Evolutionary conservation across 2,888 invertebrate genomes (phyloP).

Genomic region (Unio delphinus): DNA sequence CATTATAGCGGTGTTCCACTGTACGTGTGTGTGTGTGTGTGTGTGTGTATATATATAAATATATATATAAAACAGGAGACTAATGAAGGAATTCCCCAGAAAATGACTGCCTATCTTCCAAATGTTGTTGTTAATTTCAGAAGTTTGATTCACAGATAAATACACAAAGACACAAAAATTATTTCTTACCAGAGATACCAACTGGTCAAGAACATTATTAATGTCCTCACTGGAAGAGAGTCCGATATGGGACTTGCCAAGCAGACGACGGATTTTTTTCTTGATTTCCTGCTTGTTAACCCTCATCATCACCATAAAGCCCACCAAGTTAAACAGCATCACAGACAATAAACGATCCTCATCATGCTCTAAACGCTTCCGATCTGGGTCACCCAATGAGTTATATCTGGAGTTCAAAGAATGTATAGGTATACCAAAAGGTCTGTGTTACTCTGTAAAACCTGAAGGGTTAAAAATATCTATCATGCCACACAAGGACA

Average conservation of each 20-base stretch:
- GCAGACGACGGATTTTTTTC: constrained; percentile 81
- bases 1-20: too few species aligned
- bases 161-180: neutral
- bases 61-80: too few species aligned
- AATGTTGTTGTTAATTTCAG: too few species aligned
- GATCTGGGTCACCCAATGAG: constrained; percentile 83
- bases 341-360: constrained; percentile 96
- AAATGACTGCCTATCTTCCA: too few species aligned
- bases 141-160: too few species aligned
- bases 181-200: constrained; percentile 87
- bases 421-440: neutral
- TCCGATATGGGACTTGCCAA: constrained; percentile 99
- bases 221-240: constrained; percentile 97
- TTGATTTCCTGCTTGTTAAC: constrained; percentile 81
- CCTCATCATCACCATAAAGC: constrained; percentile 93
- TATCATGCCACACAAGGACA: too few species aligned
- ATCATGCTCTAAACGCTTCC: constrained; percentile 95
- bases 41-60: too few species aligned
- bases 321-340: constrained; percentile 95
- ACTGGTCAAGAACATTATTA: constrained; percentile 94
- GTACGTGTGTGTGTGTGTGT: too few species aligned
- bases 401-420: constrained; percentile 79
- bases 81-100: too few species aligned
- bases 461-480: too few species aligned
- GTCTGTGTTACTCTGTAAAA: too few species aligned